phyloP scores from a whole-genome alignment of 2,888 invertebrate genomes.

The Anodontia alba region DNA sequence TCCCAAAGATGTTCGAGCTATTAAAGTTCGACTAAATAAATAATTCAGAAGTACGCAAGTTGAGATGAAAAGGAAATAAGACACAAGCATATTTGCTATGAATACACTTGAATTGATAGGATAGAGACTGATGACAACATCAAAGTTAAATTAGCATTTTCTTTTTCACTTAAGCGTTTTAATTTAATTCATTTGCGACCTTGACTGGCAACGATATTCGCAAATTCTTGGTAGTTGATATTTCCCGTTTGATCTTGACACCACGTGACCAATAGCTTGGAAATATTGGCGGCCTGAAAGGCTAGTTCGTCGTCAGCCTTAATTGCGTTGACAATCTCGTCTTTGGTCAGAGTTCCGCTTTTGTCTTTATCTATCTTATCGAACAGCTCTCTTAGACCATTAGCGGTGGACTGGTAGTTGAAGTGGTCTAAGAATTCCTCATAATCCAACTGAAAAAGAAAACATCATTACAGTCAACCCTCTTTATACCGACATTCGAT shows the following conservation, averaged over 20 bases:
- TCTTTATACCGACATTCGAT: too few species aligned
- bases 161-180: too few species aligned
- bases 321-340: conserved; percentile 74
- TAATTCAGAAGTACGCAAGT: too few species aligned
- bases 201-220: conserved; percentile 44
- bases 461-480: too few species aligned
- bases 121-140: too few species aligned
- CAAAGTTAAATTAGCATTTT: too few species aligned
- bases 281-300: conserved; percentile 71
- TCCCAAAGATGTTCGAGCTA: too few species aligned
- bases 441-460: conserved; percentile 70
- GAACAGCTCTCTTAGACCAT: conserved; percentile 69
- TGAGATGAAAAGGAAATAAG: too few species aligned
- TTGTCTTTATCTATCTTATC: conserved; percentile 72
- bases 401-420: conserved; percentile 63
- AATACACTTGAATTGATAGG: too few species aligned
- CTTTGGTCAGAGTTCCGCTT: conserved; percentile 75
- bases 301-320: conserved; percentile 70
- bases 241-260: conserved; percentile 66
- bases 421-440: conserved; percentile 77
- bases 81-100: too few species aligned
- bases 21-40: too few species aligned
- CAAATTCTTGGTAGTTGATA: conserved; percentile 75
- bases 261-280: conserved; percentile 71
- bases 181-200: conserved; percentile 9